These are phyloP conservation scores for Molorchus minor DNA, from an alignment of 2,888 invertebrate species.

Conservation along the genomic window DNA sequence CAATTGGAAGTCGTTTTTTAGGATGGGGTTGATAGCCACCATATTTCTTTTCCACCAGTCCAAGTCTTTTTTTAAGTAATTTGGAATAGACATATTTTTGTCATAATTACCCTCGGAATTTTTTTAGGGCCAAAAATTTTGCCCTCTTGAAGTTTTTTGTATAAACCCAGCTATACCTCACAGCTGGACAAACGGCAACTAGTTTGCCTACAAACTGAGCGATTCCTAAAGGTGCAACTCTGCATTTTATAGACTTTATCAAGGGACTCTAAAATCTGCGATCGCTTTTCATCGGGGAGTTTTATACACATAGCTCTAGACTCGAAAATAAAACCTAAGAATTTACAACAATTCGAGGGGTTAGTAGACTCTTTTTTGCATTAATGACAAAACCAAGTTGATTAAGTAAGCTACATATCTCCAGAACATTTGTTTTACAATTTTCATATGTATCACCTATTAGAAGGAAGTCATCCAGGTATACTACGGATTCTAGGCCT, in stretches of 20 bases:
- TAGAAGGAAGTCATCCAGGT: neutral
- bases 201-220: neutral
- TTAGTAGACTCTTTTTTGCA: neutral
- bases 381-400: neutral
- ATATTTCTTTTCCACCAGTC: neutral
- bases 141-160: neutral
- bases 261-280: too few relatives aligned
- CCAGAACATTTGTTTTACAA: neutral
- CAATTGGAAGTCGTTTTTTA: neutral
- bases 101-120: neutral
- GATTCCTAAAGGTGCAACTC: too few relatives aligned
- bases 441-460: neutral
- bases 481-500: neutral
- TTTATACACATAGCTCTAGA: neutral
- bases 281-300: neutral
- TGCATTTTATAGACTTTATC: too few relatives aligned
- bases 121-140: neutral
- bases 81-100: neutral
- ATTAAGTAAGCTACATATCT: neutral
- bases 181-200: neutral
- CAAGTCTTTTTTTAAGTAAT: neutral
- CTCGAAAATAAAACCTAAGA: neutral
- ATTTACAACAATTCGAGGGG: neutral
- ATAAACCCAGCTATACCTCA: neutral
- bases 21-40: neutral